These are phyloP conservation scores for Spodoptera frugiperda DNA, from an alignment of 1,140 invertebrate genomes.

Conservation along the genomic window DNA sequence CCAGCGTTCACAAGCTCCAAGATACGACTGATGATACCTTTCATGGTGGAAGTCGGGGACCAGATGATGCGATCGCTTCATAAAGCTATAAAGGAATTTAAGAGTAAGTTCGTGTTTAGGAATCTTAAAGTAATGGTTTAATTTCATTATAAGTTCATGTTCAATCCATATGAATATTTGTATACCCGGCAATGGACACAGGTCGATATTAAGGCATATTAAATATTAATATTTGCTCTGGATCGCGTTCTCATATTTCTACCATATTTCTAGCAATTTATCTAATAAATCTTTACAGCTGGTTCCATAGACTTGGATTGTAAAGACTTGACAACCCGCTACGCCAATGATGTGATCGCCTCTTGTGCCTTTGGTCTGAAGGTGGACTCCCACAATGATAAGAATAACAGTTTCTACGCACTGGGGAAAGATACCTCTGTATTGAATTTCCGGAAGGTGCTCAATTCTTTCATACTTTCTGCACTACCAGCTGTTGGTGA, in stretches of 20 bases:
- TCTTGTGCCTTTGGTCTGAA: conserved; percentile 86
- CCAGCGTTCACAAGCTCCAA: conserved; percentile 86
- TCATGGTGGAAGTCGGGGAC: conserved; percentile 55
- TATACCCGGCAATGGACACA: no score
- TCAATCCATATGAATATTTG: not conserved
- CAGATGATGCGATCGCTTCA: conserved; percentile 47
- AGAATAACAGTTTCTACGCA: conserved; percentile 84
- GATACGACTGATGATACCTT: conserved; percentile 72
- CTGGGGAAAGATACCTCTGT: conserved; percentile 76
- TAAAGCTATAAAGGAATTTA: conserved; percentile 22
- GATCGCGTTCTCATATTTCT: not conserved
- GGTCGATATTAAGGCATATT: no score
- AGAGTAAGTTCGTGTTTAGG: conserved; percentile 2
- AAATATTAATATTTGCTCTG: no score
- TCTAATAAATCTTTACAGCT: conserved; percentile 47
- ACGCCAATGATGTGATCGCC: conserved; percentile 87
- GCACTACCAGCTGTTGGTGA: no score
- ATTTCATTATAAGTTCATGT: not conserved
- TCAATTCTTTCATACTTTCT: conserved; percentile 38
- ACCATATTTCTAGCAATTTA: no score
- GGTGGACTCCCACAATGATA: conserved; percentile 86
- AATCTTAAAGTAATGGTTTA: not conserved
- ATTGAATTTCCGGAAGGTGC: conserved; percentile 53
- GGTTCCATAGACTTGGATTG: conserved; percentile 80
- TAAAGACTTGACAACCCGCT: conserved; percentile 86